Conservation (phyloP, 2,888 invertebrate species). For the Cybosia mesomella region DNA sequence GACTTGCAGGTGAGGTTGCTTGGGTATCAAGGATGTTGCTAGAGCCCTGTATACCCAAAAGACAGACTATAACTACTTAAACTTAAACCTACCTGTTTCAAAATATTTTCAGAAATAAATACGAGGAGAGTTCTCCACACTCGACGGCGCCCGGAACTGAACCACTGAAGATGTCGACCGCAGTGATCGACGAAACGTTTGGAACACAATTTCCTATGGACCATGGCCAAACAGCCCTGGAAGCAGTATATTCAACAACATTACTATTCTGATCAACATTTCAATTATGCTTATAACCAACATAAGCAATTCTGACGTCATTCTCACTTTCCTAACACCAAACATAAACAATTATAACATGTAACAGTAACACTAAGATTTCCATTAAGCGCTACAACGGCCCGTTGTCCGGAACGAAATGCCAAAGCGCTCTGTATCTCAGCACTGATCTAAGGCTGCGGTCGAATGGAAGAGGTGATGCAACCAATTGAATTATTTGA, state of each 20-base stretch:
- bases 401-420: slow-evolving; percentile 67
- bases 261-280: not conserved
- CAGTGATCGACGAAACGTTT: too few relatives aligned
- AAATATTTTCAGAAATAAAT: not conserved
- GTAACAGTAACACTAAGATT: slow-evolving; percentile 65
- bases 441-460: slow-evolving; percentile 68
- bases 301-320: slow-evolving; percentile 39
- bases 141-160: too few relatives aligned
- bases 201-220: too few relatives aligned
- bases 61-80: not conserved
- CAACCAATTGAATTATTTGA: slow-evolving; percentile 47
- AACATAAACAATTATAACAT: slow-evolving; percentile 54
- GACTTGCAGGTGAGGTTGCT: too few relatives aligned
- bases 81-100: not conserved
- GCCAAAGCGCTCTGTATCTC: slow-evolving; percentile 78
- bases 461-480: slow-evolving; percentile 58
- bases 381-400: slow-evolving; percentile 68
- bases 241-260: too few relatives aligned
- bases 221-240: too few relatives aligned
- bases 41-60: too few relatives aligned
- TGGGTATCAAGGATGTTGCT: too few relatives aligned
- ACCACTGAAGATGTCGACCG: too few relatives aligned
- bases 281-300: slow-evolving; percentile 4
- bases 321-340: slow-evolving; percentile 51
- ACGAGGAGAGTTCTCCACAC: too few relatives aligned